Evolutionary conservation across 2,797 vertebrate species (phyloP).

Genomic region (Diglossa cyanea): DNA sequence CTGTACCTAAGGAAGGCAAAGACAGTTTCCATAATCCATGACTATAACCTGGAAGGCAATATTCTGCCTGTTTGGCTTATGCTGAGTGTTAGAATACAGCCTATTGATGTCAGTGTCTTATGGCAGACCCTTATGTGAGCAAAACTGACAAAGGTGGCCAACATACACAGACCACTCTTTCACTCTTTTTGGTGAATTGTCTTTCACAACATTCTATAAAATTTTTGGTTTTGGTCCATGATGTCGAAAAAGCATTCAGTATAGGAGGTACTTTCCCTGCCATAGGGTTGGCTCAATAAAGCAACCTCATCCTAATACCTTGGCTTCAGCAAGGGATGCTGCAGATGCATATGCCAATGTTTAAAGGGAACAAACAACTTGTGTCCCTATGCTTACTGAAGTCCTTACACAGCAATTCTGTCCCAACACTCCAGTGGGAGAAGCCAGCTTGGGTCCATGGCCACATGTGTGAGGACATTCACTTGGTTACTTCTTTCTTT

Average conservation of each 20-base stretch:
- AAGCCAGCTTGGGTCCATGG: background rate
- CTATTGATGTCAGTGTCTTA: background rate
- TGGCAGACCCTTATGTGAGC: background rate
- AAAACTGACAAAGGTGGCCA: background rate
- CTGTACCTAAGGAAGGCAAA: background rate
- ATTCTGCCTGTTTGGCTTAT: background rate
- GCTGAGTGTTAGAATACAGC: background rate
- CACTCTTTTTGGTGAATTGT: background rate
- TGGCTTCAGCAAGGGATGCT: background rate
- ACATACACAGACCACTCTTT: background rate
- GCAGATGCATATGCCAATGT: background rate
- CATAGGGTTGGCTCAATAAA: background rate
- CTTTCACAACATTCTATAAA: background rate
- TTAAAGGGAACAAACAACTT: background rate
- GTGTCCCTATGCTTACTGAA: background rate
- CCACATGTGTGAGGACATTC: fast-evolving
- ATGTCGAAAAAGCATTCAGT: background rate
- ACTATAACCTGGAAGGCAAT: background rate
- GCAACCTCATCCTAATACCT: background rate
- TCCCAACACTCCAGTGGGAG: fast-evolving
- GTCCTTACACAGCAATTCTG: background rate
- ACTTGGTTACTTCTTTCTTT: background rate
- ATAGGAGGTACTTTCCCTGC: background rate
- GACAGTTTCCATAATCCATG: background rate
- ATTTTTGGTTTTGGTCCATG: background rate